These are phyloP conservation scores for Arion vulgaris DNA, from an alignment of 1,140 invertebrate species.

Conservation along the genomic window DNA sequence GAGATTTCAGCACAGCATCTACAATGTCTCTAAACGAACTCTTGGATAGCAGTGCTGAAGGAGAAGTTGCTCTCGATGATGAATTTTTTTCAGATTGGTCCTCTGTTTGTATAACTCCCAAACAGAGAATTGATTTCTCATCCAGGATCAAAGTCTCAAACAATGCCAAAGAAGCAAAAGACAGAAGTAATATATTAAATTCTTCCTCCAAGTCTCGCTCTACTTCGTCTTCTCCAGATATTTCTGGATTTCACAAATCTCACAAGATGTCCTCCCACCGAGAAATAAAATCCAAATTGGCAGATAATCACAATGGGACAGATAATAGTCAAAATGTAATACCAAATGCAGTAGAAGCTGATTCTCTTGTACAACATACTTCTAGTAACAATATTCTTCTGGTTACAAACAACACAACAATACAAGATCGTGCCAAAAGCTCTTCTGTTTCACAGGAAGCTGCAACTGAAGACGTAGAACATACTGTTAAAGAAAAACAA, in stretches of 20 bases:
- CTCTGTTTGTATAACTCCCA: slow-evolving; percentile 45
- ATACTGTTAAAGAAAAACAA: not conserved
- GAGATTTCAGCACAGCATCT: slow-evolving; percentile 58
- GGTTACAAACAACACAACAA: not conserved
- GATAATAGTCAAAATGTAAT: not conserved
- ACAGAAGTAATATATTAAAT: not conserved
- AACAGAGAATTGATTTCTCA: slow-evolving; percentile 24
- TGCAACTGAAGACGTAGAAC: not conserved
- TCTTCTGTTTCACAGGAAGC: not conserved
- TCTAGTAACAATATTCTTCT: not conserved
- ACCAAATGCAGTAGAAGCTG: not conserved
- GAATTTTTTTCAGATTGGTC: slow-evolving; percentile 61
- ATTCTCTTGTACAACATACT: not conserved
- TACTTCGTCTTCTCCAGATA: slow-evolving; percentile 27
- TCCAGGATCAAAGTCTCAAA: slow-evolving; percentile 17
- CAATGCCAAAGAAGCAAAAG: slow-evolving; percentile 16
- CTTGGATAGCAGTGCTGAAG: slow-evolving; percentile 58
- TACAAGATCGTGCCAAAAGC: not conserved
- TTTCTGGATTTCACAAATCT: not conserved
- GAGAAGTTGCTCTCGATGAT: slow-evolving; percentile 57
- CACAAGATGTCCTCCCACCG: not conserved
- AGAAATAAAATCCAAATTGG: not conserved
- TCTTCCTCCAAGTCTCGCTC: slow-evolving; percentile 8
- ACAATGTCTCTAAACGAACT: slow-evolving; percentile 65
- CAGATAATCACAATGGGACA: not conserved